Evolutionary conservation across 2,797 vertebrate genomes (phyloP), one percentile per base, ranked within the genome.

Genomic region (Sebastes matsubarae): DNA sequence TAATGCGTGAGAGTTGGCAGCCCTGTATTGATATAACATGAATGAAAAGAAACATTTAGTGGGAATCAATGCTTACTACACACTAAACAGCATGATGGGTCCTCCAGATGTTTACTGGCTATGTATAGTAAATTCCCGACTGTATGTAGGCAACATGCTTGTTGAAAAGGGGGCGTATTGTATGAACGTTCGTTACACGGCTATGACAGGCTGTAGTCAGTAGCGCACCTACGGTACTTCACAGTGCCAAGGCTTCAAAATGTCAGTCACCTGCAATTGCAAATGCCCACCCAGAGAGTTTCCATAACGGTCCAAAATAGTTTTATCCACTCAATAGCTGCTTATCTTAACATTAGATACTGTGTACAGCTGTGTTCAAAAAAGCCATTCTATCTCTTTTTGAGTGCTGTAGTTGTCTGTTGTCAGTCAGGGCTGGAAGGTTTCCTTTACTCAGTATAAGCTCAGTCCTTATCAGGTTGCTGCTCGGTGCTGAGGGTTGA

Each of bases 381-480:
- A 54, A 79, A 70, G 18, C 18, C 3, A 1, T 36, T 68, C 36
- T 29, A 27, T 83, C 46, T 70, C 11, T 27, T 38, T 79, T 29
- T 71, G 68, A 80, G 65, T 29, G 61, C 36, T 77, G 29, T 24
- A 61, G 82, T 80, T 71, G 77, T 87, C 54, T 36, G 57, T 80
- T 77, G 74, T 79, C 30, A 22, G 77, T 86, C 77, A 86, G 78
- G 69, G 74, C 55, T 68, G 42, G 64, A 79, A 70, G 69, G 60
- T 87, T 84, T 81, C 75, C 87, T 80, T 81, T 30, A 74, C 83
- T 76, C 50, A 30, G 69, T 71, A 50, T 77, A 36, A 85, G 85
- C 87, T 82, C 76, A 79, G 84, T 84, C 78, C 88, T 94, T 95
- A 94, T 95, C 93, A 87, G 90, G 73, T 59, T 71, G 79, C 83